Conservation (phyloP, 92 coral and sea anemone species). For the Siderastrea siderea region DNA sequence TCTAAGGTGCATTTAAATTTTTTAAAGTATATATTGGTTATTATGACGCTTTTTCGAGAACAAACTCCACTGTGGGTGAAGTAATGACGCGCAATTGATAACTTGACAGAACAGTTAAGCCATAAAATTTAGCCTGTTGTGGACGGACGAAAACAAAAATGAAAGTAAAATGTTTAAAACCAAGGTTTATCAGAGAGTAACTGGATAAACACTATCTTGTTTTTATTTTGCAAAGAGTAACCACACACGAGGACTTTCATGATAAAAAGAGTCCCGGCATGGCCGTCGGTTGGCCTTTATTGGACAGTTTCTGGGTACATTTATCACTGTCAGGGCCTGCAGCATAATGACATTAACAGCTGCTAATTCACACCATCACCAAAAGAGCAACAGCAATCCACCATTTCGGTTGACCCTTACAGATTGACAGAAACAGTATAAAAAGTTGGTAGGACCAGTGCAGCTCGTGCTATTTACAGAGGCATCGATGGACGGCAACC, state of each 20-base stretch:
- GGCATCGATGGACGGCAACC: conserved; percentile 85
- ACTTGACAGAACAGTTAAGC: conserved; percentile 35
- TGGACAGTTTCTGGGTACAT: conserved; percentile 69
- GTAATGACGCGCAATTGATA: conserved; percentile 11
- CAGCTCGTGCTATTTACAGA: background rate
- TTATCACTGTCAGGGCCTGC: conserved; percentile 77
- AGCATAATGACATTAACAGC: conserved; percentile 49
- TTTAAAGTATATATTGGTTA: background rate
- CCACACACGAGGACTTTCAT: conserved; percentile 37
- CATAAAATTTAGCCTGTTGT: background rate
- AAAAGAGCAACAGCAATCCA: background rate
- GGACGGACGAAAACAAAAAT: background rate
- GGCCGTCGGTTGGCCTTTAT: conserved; percentile 24
- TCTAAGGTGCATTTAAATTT: too few species aligned
- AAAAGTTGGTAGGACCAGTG: too few species aligned
- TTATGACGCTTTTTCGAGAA: background rate
- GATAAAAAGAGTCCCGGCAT: background rate
- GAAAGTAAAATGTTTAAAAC: background rate
- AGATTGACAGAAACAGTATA: background rate
- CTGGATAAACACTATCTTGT: background rate
- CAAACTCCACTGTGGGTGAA: background rate
- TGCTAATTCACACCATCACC: conserved; percentile 21
- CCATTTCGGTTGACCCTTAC: background rate
- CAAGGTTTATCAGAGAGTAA: background rate
- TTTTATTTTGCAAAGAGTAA: conserved; percentile 16